Conservation (phyloP, 1,140 invertebrate species). For the Diachasmimorpha longicaudata region DNA sequence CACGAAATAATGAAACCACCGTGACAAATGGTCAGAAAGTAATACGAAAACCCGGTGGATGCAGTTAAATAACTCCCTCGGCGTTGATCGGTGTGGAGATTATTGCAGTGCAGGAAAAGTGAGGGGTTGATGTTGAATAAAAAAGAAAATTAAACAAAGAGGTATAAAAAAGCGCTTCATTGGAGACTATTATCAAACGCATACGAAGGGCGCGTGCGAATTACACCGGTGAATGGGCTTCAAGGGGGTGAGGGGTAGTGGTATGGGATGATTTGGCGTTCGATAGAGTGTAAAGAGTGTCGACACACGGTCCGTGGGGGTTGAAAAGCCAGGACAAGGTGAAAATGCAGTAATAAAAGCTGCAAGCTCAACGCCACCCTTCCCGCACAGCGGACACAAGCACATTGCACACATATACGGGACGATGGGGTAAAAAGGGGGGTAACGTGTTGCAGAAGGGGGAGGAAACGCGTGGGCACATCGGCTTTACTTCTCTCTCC, state of each 20-base stretch:
- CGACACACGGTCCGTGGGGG: slow-evolving; percentile 14
- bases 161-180: slow-evolving; percentile 4
- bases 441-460: background rate
- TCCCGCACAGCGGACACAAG: background rate
- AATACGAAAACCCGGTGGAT: slow-evolving; percentile 3
- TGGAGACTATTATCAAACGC: slow-evolving; percentile 8
- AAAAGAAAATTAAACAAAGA: slow-evolving; percentile 3
- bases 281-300: slow-evolving; percentile 54
- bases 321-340: slow-evolving; percentile 58
- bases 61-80: slow-evolving; percentile 5
- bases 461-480: background rate
- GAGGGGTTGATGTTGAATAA: background rate
- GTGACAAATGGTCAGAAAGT: slow-evolving; percentile 10
- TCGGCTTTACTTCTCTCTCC: background rate
- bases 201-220: background rate
- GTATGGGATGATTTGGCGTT: slow-evolving; percentile 40
- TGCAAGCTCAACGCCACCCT: slow-evolving; percentile 43
- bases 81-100: slow-evolving; percentile 10
- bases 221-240: slow-evolving; percentile 9
- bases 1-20: background rate
- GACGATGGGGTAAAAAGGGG: background rate
- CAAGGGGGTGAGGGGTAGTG: background rate
- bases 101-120: background rate
- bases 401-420: background rate
- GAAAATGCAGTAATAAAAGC: slow-evolving; percentile 64